Conservation (phyloP, 2,797 vertebrate genomes). For the Artibeus jamaicensis region DNA sequence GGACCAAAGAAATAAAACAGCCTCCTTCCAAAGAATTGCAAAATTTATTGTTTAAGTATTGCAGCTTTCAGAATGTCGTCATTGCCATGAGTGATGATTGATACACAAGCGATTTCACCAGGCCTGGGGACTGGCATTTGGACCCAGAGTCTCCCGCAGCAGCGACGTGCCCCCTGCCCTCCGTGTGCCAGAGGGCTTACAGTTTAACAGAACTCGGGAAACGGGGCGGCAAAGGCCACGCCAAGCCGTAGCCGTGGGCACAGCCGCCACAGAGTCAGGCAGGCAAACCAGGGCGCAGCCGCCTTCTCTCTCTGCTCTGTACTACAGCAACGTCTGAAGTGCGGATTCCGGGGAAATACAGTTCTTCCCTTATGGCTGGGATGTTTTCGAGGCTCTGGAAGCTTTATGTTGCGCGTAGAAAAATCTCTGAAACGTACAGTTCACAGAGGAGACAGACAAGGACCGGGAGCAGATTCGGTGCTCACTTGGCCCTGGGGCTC, state of each 20-base stretch:
- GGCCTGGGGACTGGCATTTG: slow-evolving; percentile 82
- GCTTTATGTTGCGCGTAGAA: slow-evolving; percentile 62
- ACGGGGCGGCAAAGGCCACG: slow-evolving; percentile 78
- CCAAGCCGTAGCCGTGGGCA: slow-evolving; percentile 69
- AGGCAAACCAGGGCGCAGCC: slow-evolving; percentile 73
- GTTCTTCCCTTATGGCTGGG: not conserved
- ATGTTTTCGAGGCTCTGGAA: slow-evolving; percentile 45
- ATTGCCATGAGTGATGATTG: slow-evolving; percentile 82
- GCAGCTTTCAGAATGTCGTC: slow-evolving; percentile 84
- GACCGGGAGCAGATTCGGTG: slow-evolving; percentile 61
- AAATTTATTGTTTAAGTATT: slow-evolving; percentile 89
- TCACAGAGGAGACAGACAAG: slow-evolving; percentile 45
- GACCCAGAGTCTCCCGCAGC: slow-evolving; percentile 81
- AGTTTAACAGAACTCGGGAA: slow-evolving; percentile 79
- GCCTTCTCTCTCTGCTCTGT: slow-evolving; percentile 78
- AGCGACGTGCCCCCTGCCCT: slow-evolving; percentile 79
- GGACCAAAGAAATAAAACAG: slow-evolving; percentile 66
- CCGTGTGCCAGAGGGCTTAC: slow-evolving; percentile 81
- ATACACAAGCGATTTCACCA: slow-evolving; percentile 84
- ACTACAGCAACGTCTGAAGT: slow-evolving; percentile 77
- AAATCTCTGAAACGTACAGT: slow-evolving; percentile 58
- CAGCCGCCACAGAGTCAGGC: slow-evolving; percentile 75
- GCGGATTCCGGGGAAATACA: slow-evolving; percentile 67
- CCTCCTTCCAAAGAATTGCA: slow-evolving; percentile 84
- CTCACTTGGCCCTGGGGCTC: slow-evolving; percentile 45